Evolutionary conservation across 2,888 invertebrate species (phyloP), one percentile per base, ranked within the genome.

Genomic region (Brachylomia viminalis): DNA sequence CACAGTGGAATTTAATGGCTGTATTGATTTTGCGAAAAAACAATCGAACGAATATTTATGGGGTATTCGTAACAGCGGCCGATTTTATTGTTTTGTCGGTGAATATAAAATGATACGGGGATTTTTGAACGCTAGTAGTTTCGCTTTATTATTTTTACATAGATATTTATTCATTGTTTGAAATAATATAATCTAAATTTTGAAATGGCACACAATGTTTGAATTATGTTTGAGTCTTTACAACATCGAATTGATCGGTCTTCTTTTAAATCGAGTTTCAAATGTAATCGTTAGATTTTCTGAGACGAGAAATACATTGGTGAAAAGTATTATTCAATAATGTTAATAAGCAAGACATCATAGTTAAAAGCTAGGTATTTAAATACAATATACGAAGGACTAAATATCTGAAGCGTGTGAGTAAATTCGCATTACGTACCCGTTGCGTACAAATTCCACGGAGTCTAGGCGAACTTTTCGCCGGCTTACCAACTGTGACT

Each of bases 61-160:
- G 88, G 82, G 87, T 77, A 89, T 88, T 82, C 85, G 90, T 89
- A 86, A 89, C 89, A 86, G 83, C 75, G 84, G 59, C 76, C 77
- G 86, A 82, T 90, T 91, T 91, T 89, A 91, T 91, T 90, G 91
- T 90, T 91, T 89, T 88, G 87, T 86, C 82, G 82, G 86, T 77
- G 84, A 87, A 87, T 85, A 84, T 87, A 82, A 88, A 91, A 85
- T 86, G 84, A 86, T 88, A 86, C 81, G 72, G 75, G 68, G 68
- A 83, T 83, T 87, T 86, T 84, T 72, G 27, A 80, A 61, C n/a
- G 69, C 56, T 42, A 23, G 17, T 64, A 69, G 78, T 59, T 61
- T 33, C 11, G 5, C 33, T 67, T 72, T 77, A 79, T 76, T 61
- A 72, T 65, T 68, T 69, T 67, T 49, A 45, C 30, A 49, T 56